These are phyloP conservation scores for Apeltes quadracus DNA, from an alignment of 2,113 vertebrate species.

Conservation along the genomic window DNA sequence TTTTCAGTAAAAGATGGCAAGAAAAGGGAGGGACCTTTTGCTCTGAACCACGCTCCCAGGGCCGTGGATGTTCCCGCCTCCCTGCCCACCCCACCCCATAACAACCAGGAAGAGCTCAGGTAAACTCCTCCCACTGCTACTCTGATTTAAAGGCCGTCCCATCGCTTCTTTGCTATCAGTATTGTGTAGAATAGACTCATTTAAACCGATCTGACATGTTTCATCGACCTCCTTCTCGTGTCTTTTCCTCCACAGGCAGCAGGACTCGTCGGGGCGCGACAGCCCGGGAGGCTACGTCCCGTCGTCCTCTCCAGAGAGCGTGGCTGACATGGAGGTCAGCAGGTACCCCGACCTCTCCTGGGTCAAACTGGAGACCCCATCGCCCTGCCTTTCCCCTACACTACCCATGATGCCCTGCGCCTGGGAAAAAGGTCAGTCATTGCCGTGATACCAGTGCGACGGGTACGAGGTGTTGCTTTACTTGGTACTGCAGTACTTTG, in stretches of 20 bases:
- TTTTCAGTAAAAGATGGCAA: slow-evolving; percentile 47
- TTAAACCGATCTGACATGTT: neutral
- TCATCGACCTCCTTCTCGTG: neutral
- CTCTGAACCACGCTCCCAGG: slow-evolving; percentile 87
- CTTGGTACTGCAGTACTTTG: neutral
- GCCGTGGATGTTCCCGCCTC: slow-evolving; percentile 96
- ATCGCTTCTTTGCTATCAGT: neutral
- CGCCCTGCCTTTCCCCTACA: slow-evolving; percentile 88
- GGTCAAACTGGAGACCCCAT: slow-evolving; percentile 91
- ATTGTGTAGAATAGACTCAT: neutral
- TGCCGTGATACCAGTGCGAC: too few relatives aligned
- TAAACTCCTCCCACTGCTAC: slow-evolving; percentile 44
- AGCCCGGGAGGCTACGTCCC: slow-evolving; percentile 91
- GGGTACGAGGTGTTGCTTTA: neutral
- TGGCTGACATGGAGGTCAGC: slow-evolving; percentile 88
- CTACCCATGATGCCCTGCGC: slow-evolving; percentile 90
- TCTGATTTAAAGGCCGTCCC: neutral
- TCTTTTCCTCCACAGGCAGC: slow-evolving; percentile 77
- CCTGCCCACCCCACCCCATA: slow-evolving; percentile 95
- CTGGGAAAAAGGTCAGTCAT: slow-evolving; percentile 86
- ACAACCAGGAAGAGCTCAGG: slow-evolving; percentile 96
- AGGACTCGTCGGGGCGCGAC: slow-evolving; percentile 85
- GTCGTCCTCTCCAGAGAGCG: slow-evolving; percentile 95
- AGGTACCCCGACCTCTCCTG: slow-evolving; percentile 91
- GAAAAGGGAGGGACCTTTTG: slow-evolving; percentile 86